Base-by-base conservation (phyloP, 2,797 vertebrate species). In the Etheostoma nigrum region DNA sequence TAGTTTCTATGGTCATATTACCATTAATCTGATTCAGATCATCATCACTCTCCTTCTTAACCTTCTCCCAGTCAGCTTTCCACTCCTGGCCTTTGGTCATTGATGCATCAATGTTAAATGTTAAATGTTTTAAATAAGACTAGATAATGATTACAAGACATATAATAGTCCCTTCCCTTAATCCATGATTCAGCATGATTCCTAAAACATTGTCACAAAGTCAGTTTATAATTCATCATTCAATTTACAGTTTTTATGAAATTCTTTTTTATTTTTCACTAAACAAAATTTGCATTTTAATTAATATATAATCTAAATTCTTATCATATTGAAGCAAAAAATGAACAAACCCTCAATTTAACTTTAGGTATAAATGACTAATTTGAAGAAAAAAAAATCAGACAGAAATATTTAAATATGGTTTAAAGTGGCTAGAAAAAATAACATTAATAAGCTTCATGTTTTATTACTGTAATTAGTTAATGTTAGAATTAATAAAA, bases 171-270 rank as follows among this genome's bases (percentile, higher is more conserved):
- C 40, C 23, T n/a, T 67, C 18, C 19, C 5, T 47, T 47, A 52
- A 57, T 19, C 15, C 64, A 33, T 48, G 25, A 64, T 27, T 62
- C 42, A 45, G 44, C 47, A 36, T 51, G 47, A 64, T 25, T 42
- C 15, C 2, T 0, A 12, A 21, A 65, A 64, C 3, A 30, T 5
- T 14, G 11, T 14, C 25, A 48, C 9, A n/a, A 48, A 49, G 45
- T 21, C 30, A 13, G n/a, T 2, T 40, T 12, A 23, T 19, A 14
- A 52, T 40, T 62, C 30, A 70, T 36, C 33, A 1, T 7, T 27
- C 1, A 60, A 4, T 23, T 52, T 11, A 47, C 8, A 27, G 3
- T 14, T 47, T 47, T 63, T 33, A 23, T 8, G 23, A 9, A 44
- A 44, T 23, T 23, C 21, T 23, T 23, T 23, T 23, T 23, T 2